These are phyloP conservation scores for Cephus runcator DNA, from an alignment of 2,888 invertebrate genomes.

Conservation along the genomic window DNA sequence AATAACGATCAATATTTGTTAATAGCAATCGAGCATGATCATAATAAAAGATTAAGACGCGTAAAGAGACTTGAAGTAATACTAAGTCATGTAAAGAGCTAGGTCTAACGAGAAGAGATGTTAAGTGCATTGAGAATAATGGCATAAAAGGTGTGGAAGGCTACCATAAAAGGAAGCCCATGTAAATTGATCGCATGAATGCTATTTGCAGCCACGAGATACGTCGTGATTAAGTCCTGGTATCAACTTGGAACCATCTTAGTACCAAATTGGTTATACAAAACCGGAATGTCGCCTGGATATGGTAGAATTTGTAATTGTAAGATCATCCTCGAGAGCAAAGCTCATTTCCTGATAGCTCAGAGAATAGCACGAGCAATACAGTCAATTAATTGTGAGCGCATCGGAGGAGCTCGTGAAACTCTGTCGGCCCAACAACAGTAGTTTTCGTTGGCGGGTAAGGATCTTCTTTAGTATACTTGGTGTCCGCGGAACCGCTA, in stretches of 20 bases:
- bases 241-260: neutral
- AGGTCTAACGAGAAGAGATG: neutral
- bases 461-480: constrained; percentile 57
- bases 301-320: neutral
- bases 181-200: neutral
- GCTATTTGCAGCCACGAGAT: neutral
- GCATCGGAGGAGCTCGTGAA: neutral
- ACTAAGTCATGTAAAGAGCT: neutral
- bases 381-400: neutral
- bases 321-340: neutral
- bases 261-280: neutral
- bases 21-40: neutral
- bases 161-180: neutral
- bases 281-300: neutral
- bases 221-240: neutral
- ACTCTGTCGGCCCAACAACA: constrained; percentile 46
- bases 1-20: neutral
- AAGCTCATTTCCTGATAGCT: neutral
- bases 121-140: neutral
- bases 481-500: constrained; percentile 56
- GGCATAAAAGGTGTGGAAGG: neutral
- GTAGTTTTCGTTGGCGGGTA: constrained; percentile 50
- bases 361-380: neutral
- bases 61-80: neutral
- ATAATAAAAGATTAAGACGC: neutral